Evolutionary conservation across 2,888 invertebrate genomes (phyloP), one percentile per base, ranked within the genome.

Genomic region (Scaptomyza caliginosa): DNA sequence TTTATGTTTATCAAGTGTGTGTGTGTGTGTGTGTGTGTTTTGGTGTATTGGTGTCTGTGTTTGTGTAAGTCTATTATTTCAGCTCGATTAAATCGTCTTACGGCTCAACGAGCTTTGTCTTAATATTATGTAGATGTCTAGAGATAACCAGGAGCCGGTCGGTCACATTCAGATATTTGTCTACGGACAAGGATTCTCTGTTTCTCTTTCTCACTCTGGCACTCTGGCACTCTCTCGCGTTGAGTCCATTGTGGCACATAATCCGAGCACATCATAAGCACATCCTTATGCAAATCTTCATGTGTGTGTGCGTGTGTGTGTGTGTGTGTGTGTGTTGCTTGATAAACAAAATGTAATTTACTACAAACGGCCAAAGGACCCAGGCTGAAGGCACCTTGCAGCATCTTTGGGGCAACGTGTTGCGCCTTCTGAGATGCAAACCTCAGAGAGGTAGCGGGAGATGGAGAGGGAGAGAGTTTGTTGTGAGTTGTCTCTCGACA

Each of bases 31-130:
- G 16, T 5, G 13, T 43, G 36, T 46, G 38, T 51, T 50, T 28
- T 11, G 38, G 36, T 28, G 10, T 24, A 2, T 19, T 24, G 16
- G 64, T 71, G 65, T 67, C 52, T 54, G 62, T 55, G 54, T 42
- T 59, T 71, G 83, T 54, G 48, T 75, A 69, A 86, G 82, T 84
- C 86, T 80, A 86, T 83, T 86, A 86, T 86, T 84, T 86, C 82
- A 81, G 84, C 86, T 81, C 86, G 82, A 83, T 83, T 83, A 83
- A 83, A 86, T 83, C 82, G 86, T 86, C 86, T 86, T 83, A 86
- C 82, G 78, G 82, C 86, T 81, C 67, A 83, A 86, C 85, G 82
- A 81, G 84, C 84, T 74, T 78, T 83, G 85, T 84, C 82, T 86
- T 83, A 81, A 85, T 81, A 83, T 81, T 81, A 86, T 81, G 81